These are phyloP conservation scores for Hemibagrus wyckioides DNA, from an alignment of 2,113 vertebrate species.

Conservation along the genomic window DNA sequence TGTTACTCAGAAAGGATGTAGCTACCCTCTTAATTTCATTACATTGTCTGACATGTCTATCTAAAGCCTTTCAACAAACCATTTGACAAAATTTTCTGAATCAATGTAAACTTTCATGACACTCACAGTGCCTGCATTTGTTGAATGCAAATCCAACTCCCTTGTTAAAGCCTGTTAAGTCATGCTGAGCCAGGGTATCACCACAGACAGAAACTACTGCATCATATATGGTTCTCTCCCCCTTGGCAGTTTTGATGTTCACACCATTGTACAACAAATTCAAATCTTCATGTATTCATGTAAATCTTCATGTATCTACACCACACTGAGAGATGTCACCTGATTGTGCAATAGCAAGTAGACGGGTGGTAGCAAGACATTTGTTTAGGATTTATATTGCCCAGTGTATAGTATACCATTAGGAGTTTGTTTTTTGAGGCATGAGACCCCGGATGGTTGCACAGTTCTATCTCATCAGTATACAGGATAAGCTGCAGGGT, in stretches of 20 bases:
- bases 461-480: conserved; percentile 58
- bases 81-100: conserved; percentile 29
- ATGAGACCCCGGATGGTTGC: conserved; percentile 44
- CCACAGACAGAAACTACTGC: conserved; percentile 37
- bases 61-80: no score
- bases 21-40: conserved; percentile 32
- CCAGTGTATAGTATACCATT: conserved; percentile 40
- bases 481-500: conserved; percentile 56
- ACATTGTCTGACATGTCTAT: conserved; percentile 29
- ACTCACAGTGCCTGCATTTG: conserved; percentile 48
- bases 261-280: conserved; percentile 20
- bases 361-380: conserved; percentile 25
- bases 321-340: conserved; percentile 17
- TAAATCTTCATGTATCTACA: conserved; percentile 24
- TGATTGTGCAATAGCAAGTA: conserved; percentile 38
- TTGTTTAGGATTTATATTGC: conserved; percentile 32
- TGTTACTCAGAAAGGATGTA: conserved; percentile 33
- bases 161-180: conserved; percentile 46
- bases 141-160: conserved; percentile 39
- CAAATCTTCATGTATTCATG: conserved; percentile 17
- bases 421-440: conserved; percentile 32
- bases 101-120: conserved; percentile 40
- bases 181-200: conserved; percentile 46
- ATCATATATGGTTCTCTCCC: not conserved
- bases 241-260: not conserved